These are phyloP conservation scores for Thereuonema tuberculata DNA, from an alignment of 1,140 invertebrate species.

Conservation along the genomic window DNA sequence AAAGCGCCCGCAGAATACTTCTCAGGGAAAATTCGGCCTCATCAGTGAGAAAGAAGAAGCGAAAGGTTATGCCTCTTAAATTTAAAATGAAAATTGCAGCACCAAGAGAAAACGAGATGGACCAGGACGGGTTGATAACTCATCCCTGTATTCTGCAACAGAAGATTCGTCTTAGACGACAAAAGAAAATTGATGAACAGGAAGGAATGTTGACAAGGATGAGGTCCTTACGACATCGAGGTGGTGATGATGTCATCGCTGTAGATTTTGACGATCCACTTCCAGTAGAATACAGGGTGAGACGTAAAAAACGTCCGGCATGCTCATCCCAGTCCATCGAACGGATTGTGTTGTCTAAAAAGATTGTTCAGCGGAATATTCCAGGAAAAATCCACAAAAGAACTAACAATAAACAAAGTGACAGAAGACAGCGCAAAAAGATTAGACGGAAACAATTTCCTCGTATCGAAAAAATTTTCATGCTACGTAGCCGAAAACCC, in stretches of 20 bases:
- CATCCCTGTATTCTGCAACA: not conserved
- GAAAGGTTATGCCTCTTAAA: not conserved
- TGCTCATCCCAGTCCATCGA: too few relatives aligned
- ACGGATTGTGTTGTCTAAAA: too few relatives aligned
- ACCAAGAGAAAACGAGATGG: not conserved
- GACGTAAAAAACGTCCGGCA: not conserved
- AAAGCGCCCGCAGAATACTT: not conserved
- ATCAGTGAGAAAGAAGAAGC: not conserved
- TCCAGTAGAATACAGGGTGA: not conserved
- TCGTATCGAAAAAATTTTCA: too few relatives aligned
- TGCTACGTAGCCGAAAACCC: too few relatives aligned
- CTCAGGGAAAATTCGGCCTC: not conserved
- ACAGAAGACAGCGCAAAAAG: too few relatives aligned
- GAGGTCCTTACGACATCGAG: not conserved
- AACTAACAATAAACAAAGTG: too few relatives aligned
- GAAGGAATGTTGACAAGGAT: not conserved
- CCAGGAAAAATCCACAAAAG: too few relatives aligned
- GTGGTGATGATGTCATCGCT: not conserved
- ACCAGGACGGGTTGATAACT: not conserved
- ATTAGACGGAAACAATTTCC: too few relatives aligned
- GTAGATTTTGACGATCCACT: not conserved
- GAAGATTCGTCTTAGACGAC: not conserved
- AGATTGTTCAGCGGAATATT: too few relatives aligned
- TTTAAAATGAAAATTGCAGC: not conserved
- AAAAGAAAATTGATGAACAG: not conserved